Conservation (phyloP, 2,888 invertebrate species). For the Hemithea aestivaria region DNA sequence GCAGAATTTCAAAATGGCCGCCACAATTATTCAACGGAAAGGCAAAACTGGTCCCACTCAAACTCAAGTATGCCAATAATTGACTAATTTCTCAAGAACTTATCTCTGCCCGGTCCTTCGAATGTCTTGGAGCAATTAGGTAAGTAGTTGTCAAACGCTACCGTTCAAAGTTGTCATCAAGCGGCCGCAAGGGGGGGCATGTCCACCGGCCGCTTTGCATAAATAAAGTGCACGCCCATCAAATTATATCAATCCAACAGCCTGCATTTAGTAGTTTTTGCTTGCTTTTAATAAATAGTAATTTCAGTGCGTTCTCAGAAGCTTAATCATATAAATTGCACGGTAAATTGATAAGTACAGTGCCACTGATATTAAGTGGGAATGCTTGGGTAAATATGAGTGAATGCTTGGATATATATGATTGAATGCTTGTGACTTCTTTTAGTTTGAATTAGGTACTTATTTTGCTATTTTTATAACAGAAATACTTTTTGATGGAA, state of each 20-base stretch:
- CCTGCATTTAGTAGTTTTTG: conserved; percentile 34
- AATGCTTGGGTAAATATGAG: conserved; percentile 2
- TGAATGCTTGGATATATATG: too few species aligned
- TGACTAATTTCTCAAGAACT: conserved; percentile 6
- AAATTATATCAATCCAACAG: conserved; percentile 41
- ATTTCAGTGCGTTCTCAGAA: conserved; percentile 32
- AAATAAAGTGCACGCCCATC: conserved; percentile 61
- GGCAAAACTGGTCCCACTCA: conserved; percentile 2
- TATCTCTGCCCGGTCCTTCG: conserved; percentile 14
- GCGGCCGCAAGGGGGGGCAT: conserved; percentile 12
- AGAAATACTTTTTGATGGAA: too few species aligned
- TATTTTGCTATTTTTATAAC: too few species aligned
- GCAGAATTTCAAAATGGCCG: conserved; percentile 8
- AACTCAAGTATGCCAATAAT: conserved; percentile 5
- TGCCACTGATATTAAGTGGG: conserved; percentile 6
- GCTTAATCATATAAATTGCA: conserved; percentile 26
- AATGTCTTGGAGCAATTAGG: conserved; percentile 52
- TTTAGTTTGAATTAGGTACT: too few species aligned
- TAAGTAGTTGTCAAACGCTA: conserved; percentile 50
- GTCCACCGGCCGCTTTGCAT: conserved; percentile 44
- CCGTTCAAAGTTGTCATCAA: conserved; percentile 18
- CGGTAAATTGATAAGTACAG: conserved; percentile 20
- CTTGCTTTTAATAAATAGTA: conserved; percentile 36
- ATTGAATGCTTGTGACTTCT: too few species aligned
- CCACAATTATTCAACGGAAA: conserved; percentile 7